Percentiles rank a stretch among this genome's conserved stretches.
phyloP scores from a whole-genome alignment of 1,140 invertebrate species.

The Sweltsa coloradensis region DNA sequence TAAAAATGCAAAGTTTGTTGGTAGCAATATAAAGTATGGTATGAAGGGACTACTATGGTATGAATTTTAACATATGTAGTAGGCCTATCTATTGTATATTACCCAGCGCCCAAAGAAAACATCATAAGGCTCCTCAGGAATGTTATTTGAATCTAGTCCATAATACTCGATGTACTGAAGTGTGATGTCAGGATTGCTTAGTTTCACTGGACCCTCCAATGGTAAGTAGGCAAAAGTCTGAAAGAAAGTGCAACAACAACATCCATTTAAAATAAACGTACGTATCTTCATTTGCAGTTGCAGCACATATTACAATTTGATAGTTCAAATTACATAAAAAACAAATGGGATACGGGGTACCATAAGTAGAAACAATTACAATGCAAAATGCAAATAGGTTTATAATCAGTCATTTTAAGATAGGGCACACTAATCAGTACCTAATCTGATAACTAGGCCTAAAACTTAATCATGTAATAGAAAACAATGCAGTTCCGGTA shows the following conservation, averaged over 20 bases:
- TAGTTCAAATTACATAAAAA: not conserved
- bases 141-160: constrained; percentile 59
- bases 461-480: no score
- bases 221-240: constrained; percentile 71
- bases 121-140: constrained; percentile 56
- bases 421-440: not conserved
- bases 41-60: not conserved
- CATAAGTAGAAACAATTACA: not conserved
- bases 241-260: constrained; percentile 21
- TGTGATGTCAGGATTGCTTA: constrained; percentile 69
- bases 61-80: not conserved
- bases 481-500: no score
- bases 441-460: no score
- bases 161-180: constrained; percentile 81
- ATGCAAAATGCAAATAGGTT: not conserved
- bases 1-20: not conserved
- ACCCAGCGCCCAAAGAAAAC: constrained; percentile 80
- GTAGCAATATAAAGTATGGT: not conserved
- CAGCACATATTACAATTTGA: not conserved
- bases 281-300: not conserved
- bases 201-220: constrained; percentile 62
- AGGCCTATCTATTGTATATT: constrained; percentile 21
- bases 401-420: not conserved
- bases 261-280: not conserved
- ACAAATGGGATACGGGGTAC: not conserved